phyloP scores from a whole-genome alignment of 2,888 invertebrate genomes.

The Girardia tigrina region DNA sequence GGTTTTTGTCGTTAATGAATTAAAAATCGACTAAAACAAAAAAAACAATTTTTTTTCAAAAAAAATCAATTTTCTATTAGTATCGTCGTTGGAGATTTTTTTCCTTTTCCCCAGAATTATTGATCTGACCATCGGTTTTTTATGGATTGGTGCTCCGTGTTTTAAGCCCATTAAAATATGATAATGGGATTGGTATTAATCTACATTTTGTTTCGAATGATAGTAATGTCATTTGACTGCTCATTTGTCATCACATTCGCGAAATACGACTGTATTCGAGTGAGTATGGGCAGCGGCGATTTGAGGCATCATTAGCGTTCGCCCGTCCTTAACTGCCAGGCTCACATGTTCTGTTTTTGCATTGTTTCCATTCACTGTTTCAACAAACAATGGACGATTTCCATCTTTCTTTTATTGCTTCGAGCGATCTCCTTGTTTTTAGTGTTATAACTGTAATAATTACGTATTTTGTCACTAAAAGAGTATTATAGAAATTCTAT shows the following conservation, averaged over 20 bases:
- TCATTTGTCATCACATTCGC: not conserved
- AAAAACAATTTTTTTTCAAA: too few relatives aligned
- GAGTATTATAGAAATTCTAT: too few relatives aligned
- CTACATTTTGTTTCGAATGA: not conserved
- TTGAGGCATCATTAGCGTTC: constrained; percentile 1
- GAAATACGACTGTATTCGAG: not conserved
- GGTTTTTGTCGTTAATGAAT: too few relatives aligned
- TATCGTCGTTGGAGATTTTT: constrained; percentile 1
- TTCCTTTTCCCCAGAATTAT: not conserved
- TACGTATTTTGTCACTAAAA: not conserved
- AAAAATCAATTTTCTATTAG: constrained; percentile 18
- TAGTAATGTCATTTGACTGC: not conserved
- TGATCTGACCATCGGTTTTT: not conserved
- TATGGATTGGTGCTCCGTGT: not conserved
- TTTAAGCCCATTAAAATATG: constrained; percentile 15
- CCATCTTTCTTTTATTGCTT: not conserved
- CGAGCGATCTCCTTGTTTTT: not conserved
- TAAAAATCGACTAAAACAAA: too few relatives aligned
- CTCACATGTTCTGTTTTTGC: constrained; percentile 14
- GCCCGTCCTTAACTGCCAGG: not conserved
- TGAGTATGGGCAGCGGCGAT: not conserved
- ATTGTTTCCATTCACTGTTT: not conserved
- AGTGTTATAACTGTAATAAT: not conserved
- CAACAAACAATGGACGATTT: not conserved
- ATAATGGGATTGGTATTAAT: constrained; percentile 16